A percentile compares a stretch with the other conserved stretches of the same genome.
Conservation (phyloP, 2,888 invertebrate species). For the Troides helena region DNA sequence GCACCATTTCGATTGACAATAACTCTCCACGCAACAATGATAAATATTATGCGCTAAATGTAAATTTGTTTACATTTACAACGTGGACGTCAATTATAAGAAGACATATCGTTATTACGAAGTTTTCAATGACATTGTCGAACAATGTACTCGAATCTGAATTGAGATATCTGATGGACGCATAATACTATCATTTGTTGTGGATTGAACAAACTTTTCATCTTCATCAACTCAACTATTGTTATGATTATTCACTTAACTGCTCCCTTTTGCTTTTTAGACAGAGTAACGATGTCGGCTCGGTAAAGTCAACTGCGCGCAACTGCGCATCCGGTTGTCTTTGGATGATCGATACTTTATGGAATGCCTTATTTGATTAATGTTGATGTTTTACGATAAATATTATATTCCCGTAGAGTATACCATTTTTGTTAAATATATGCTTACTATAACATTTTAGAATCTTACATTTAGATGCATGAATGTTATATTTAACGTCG, state of each 20-base stretch:
- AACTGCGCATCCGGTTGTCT: constrained; percentile 41
- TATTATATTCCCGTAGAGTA: constrained; percentile 6
- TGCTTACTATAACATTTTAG: background rate
- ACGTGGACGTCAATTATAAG: background rate
- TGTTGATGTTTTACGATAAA: constrained; percentile 14
- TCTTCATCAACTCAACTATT: constrained; percentile 16
- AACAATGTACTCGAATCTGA: background rate
- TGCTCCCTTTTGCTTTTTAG: constrained; percentile 14
- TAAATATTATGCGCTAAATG: constrained; percentile 12
- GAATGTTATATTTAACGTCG: constrained; percentile 14
- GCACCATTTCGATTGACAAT: constrained; percentile 84
- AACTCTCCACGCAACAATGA: constrained; percentile 35
- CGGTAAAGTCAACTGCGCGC: constrained; percentile 42
- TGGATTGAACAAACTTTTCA: constrained; percentile 19
- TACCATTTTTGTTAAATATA: background rate
- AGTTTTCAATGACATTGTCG: background rate
- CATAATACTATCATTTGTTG: constrained; percentile 28
- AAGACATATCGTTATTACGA: background rate
- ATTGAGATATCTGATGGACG: constrained; percentile 3
- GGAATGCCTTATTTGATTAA: constrained; percentile 21
- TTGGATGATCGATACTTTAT: constrained; percentile 44
- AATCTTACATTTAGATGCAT: constrained; percentile 7
- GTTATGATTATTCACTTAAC: constrained; percentile 26
- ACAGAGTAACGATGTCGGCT: constrained; percentile 31
- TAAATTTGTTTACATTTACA: background rate